Evolutionary conservation across 37 sponge, comb jelly and placozoan genomes (phyloP).

Genomic region (Oopsacas minuta): DNA sequence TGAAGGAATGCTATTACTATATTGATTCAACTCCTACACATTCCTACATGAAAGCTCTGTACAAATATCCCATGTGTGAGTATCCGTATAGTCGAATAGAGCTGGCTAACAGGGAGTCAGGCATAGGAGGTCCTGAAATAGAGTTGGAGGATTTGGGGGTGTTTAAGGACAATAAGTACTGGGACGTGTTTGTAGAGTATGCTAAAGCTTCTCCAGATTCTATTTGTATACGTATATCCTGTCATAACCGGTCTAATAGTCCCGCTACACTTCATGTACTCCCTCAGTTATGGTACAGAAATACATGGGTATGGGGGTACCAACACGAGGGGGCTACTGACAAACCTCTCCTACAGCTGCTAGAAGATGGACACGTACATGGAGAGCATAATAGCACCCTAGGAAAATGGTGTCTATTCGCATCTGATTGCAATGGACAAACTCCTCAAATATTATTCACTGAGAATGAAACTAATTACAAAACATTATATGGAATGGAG

Average conservation of each 20-base stretch:
- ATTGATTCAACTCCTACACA: conserved; percentile 94
- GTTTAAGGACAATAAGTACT: conserved; percentile 61
- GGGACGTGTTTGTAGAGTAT: conserved; percentile 84
- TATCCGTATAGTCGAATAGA: conserved; percentile 73
- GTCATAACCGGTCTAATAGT: conserved; percentile 54
- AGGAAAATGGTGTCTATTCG: conserved; percentile 44
- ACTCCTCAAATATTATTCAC: conserved; percentile 71
- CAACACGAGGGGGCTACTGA: conserved; percentile 79
- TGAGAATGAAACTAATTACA: conserved; percentile 83
- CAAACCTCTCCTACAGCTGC: conserved; percentile 55
- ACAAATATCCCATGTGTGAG: conserved; percentile 80
- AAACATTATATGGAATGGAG: conserved; percentile 35
- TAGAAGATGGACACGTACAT: conserved; percentile 26
- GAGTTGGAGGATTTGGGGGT: conserved; percentile 77
- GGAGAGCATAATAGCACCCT: conserved; percentile 68
- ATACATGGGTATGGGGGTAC: conserved; percentile 96
- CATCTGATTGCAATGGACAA: conserved; percentile 29
- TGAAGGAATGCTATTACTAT: conserved; percentile 91
- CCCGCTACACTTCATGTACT: conserved; percentile 60
- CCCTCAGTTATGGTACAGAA: conserved; percentile 90
- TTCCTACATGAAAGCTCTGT: conserved; percentile 85
- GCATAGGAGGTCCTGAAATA: conserved; percentile 46
- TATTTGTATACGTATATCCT: conserved; percentile 55
- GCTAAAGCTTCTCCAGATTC: conserved; percentile 61
- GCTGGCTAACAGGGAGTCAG: conserved; percentile 44